phyloP scores from a whole-genome alignment of 2,888 invertebrate genomes.

The Bombyx huttoni region DNA sequence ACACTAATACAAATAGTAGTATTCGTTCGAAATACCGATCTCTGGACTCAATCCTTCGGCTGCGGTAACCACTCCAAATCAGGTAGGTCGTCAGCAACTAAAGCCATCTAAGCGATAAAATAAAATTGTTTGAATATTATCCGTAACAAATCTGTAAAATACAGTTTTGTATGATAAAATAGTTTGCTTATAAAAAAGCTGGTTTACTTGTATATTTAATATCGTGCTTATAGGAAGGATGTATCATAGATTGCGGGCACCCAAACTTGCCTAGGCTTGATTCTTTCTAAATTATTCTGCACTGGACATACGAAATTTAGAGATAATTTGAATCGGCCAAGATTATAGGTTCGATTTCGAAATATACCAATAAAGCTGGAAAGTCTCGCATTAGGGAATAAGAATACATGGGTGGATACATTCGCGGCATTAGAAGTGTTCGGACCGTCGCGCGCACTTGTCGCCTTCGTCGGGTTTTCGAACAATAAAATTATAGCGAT shows the following conservation, averaged over 20 bases:
- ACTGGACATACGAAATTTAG: constrained; percentile 13
- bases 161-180: too few relatives aligned
- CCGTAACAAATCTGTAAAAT: too few relatives aligned
- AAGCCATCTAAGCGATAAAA: too few relatives aligned
- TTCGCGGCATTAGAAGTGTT: constrained; percentile 50
- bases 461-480: constrained; percentile 57
- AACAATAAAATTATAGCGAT: constrained; percentile 70
- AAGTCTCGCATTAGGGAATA: constrained; percentile 20
- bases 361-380: constrained; percentile 25
- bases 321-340: constrained; percentile 18
- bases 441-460: constrained; percentile 56
- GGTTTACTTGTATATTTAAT: too few relatives aligned
- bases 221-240: too few relatives aligned
- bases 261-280: constrained; percentile 4
- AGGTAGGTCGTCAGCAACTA: too few relatives aligned
- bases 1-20: too few relatives aligned
- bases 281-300: constrained; percentile 3
- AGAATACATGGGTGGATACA: constrained; percentile 27
- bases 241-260: constrained; percentile 3
- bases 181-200: too few relatives aligned
- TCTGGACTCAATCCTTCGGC: too few relatives aligned
- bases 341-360: constrained; percentile 17
- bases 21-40: too few relatives aligned
- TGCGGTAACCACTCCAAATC: too few relatives aligned
- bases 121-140: too few relatives aligned